Evolutionary conservation across 1,140 invertebrate species (phyloP), one percentile per base, ranked within the genome.

Genomic region (Homalodisca vitripennis): DNA sequence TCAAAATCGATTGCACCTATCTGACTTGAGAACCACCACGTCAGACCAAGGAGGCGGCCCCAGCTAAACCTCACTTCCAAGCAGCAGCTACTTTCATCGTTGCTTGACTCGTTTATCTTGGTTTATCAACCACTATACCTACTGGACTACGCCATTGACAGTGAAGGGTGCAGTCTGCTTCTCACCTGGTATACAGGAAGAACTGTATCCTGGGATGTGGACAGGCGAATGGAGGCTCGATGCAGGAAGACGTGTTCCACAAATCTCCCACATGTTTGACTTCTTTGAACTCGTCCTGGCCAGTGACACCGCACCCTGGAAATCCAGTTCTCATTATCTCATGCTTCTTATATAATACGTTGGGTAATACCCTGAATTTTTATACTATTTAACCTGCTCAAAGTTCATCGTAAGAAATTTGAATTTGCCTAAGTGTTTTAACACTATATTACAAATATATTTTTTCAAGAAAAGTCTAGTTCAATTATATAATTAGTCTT

Each of bases 121-220:
- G 27, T 10, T 34, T 41, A 1, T 14, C 3, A 32, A 29, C 34
- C 12, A 55, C 41, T 63, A 17, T n/a, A 29, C n/a, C n/a, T n/a
- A n/a, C n/a, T n/a, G n/a, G n/a, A n/a, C n/a, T n/a, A n/a, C n/a
- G n/a, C n/a, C n/a, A n/a, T n/a, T n/a, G n/a, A n/a, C n/a, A n/a
- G n/a, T n/a, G n/a, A n/a, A n/a, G n/a, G n/a, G n/a, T n/a, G n/a
- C n/a, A n/a, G n/a, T n/a, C n/a, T n/a, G n/a, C n/a, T n/a, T 65
- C 78, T 78, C 80, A 90, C 89, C 88, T 89, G 0, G 92, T 93
- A 71, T 92, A 93, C n/a, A 93, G 78, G 80, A 86, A 93, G 78
- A 91, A 92, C 73, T 92, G 86, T 73, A 93, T 93, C 77, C 88
- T 87, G 2, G 88, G 88, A 81, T 93, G 90, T 1, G 92, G 91